These are phyloP conservation scores for Odiellus spinosus DNA, from an alignment of 2,888 invertebrate genomes.

Conservation along the genomic window DNA sequence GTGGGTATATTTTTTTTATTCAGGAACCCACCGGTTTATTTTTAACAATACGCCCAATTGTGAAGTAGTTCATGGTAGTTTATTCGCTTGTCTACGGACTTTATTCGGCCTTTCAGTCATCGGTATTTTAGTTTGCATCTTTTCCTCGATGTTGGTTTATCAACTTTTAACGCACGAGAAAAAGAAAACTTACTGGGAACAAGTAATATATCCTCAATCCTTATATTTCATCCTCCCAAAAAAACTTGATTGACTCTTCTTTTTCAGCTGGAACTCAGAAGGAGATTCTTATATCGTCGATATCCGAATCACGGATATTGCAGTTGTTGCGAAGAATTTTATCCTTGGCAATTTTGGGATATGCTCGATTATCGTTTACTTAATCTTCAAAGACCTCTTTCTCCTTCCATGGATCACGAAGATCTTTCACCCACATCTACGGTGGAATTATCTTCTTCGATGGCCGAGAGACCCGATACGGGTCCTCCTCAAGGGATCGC, in stretches of 20 bases:
- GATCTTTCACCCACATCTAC: constrained; percentile 1
- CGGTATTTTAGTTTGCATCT: constrained; percentile 76
- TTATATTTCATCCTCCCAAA: too few species aligned
- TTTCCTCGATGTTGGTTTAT: constrained; percentile 80
- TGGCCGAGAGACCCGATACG: not conserved
- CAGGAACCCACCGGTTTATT: constrained; percentile 41
- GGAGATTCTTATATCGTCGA: constrained; percentile 57
- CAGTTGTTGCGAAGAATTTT: constrained; percentile 52
- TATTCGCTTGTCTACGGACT: constrained; percentile 71
- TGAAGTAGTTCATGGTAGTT: constrained; percentile 73
- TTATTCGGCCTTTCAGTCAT: constrained; percentile 81
- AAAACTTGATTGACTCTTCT: too few species aligned
- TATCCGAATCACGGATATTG: constrained; percentile 34
- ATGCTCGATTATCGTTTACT: constrained; percentile 31
- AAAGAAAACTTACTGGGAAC: constrained; percentile 90
- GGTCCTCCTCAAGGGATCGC: not conserved
- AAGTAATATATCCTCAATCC: constrained; percentile 29
- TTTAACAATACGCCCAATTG: constrained; percentile 76
- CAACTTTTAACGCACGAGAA: constrained; percentile 75
- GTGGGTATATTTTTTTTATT: not conserved
- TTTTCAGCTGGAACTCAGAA: constrained; percentile 49
- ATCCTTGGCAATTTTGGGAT: constrained; percentile 42
- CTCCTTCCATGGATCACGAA: constrained; percentile 2
- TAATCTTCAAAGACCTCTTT: constrained; percentile 4
- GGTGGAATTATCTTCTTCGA: constrained; percentile 5